A percentile compares a stretch with the other conserved stretches of the same genome.
These are phyloP conservation scores for Nebria ingens DNA, from an alignment of 1,140 invertebrate genomes.

Conservation along the genomic window DNA sequence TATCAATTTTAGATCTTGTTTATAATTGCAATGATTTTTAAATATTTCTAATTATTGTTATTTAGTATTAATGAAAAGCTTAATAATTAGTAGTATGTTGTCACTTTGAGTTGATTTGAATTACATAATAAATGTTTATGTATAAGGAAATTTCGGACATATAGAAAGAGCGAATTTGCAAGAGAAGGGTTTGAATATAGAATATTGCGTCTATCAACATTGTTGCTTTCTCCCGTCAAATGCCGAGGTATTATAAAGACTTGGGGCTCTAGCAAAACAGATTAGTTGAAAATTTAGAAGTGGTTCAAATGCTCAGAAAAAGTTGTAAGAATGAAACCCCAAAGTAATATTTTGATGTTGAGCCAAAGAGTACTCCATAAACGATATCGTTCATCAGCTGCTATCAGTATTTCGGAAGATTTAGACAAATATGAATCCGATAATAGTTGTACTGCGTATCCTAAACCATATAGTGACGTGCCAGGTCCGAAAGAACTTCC, in stretches of 20 bases:
- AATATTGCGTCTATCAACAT: background rate
- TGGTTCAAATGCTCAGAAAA: background rate
- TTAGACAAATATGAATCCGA: constrained; percentile 14
- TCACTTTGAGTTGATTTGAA: too few species aligned
- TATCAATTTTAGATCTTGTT: too few species aligned
- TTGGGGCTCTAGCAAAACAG: background rate
- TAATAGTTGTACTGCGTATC: constrained; percentile 25
- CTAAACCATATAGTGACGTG: constrained; percentile 52
- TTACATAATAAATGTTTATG: background rate
- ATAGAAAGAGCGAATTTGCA: background rate
- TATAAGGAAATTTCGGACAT: background rate
- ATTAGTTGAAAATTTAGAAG: background rate
- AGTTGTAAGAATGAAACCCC: background rate
- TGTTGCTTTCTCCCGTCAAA: background rate
- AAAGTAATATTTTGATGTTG: constrained; percentile 1
- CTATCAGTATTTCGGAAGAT: background rate
- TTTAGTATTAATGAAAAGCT: too few species aligned
- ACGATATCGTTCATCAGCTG: background rate
- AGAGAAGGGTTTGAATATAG: background rate
- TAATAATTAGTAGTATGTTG: too few species aligned
- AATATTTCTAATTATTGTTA: too few species aligned
- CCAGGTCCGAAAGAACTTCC: constrained; percentile 68
- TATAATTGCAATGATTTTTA: too few species aligned
- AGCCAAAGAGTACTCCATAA: background rate
- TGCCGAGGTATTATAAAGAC: background rate